These are phyloP conservation scores for Camptogramma bilineatum DNA, from an alignment of 2,888 invertebrate genomes.

Conservation along the genomic window DNA sequence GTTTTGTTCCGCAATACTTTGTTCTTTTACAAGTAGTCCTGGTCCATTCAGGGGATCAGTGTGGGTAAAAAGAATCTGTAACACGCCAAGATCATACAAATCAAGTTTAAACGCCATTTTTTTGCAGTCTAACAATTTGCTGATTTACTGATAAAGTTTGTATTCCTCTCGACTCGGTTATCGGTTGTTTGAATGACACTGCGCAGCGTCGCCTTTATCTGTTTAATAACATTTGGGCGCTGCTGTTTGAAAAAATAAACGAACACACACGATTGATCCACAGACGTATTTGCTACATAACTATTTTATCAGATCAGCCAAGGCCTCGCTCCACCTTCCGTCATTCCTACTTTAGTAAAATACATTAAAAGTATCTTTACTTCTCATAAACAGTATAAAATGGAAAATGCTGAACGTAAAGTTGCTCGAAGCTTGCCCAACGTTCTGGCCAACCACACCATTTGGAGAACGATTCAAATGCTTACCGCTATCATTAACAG, in stretches of 20 bases:
- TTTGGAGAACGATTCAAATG: neutral
- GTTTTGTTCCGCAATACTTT: neutral
- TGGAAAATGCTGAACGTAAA: neutral
- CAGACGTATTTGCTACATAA: neutral
- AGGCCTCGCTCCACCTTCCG: neutral
- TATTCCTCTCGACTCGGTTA: constrained; percentile 11
- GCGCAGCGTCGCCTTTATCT: constrained; percentile 5
- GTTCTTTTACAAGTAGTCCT: neutral
- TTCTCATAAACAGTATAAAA: neutral
- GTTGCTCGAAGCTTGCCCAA: neutral
- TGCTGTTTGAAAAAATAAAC: neutral
- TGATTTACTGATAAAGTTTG: neutral
- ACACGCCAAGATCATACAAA: neutral
- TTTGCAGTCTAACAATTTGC: neutral
- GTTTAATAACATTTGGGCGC: constrained; percentile 3
- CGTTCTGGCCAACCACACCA: neutral
- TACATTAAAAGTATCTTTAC: neutral
- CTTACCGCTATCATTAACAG: neutral
- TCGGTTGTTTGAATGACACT: constrained; percentile 26
- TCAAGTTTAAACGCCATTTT: neutral
- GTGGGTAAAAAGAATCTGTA: neutral
- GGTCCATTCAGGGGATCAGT: neutral
- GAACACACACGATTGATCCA: neutral
- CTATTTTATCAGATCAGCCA: neutral
- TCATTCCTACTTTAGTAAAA: too few species aligned